phyloP scores from a whole-genome alignment of 2,888 invertebrate species.

The Actias luna region DNA sequence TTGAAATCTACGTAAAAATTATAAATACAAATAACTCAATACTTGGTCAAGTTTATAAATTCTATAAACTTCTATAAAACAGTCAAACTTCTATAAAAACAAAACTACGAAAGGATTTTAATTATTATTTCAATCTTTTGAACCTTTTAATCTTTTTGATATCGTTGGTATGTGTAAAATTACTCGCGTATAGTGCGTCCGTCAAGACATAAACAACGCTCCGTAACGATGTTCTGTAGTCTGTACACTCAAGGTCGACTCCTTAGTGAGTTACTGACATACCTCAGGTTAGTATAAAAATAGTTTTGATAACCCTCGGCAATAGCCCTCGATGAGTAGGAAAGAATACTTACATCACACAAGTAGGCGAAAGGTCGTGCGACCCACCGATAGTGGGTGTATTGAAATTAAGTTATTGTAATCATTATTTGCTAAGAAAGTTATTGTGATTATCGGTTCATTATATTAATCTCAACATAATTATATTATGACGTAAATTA shows the following conservation, averaged over 20 bases:
- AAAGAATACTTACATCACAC: constrained; percentile 8
- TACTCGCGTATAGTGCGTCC: constrained; percentile 15
- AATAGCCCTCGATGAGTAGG: constrained; percentile 1
- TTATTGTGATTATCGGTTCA: constrained; percentile 5
- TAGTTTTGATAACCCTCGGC: constrained; percentile 5
- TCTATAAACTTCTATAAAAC: no score
- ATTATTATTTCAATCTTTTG: background rate
- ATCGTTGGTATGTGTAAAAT: constrained; percentile 1
- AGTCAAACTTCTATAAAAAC: no score
- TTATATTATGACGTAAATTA: background rate
- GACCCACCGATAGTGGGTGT: constrained; percentile 17
- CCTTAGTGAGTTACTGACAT: constrained; percentile 35
- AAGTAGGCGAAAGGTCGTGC: constrained; percentile 22
- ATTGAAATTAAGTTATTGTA: constrained; percentile 15
- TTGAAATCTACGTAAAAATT: background rate
- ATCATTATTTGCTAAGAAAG: no score
- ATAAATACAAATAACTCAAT: background rate
- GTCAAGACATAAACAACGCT: constrained; percentile 25
- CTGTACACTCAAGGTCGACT: constrained; percentile 42
- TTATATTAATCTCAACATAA: background rate
- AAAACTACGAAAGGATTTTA: background rate
- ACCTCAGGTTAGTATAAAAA: constrained; percentile 22
- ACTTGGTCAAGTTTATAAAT: background rate
- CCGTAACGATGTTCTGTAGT: constrained; percentile 33
- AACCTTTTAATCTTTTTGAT: background rate